Percentiles rank a stretch among this genome's conserved stretches.
Conservation (phyloP, 1,140 invertebrate species). For the Heliconius himera region DNA sequence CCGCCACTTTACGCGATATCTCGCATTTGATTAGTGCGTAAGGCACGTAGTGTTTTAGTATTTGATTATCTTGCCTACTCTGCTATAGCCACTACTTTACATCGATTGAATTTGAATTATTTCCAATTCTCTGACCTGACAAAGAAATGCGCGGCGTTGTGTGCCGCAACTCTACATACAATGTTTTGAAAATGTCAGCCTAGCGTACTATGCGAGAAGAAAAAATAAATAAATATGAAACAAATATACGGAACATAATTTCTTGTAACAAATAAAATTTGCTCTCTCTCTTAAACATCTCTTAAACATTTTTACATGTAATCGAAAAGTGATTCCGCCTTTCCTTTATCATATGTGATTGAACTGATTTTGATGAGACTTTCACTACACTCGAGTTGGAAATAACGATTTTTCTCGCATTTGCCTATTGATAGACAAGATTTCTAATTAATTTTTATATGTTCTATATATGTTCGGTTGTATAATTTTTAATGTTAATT, state of each 20-base stretch:
- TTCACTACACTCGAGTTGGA: slow-evolving; percentile 1
- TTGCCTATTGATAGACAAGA: background rate
- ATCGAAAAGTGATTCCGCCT: slow-evolving; percentile 1
- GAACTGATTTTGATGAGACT: slow-evolving; percentile 14
- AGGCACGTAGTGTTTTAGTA: no score
- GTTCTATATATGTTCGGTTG: background rate
- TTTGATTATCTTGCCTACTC: no score
- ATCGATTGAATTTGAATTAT: background rate
- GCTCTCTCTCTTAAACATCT: no score
- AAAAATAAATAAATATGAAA: background rate
- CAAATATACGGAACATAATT: background rate
- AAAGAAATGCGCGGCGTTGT: no score
- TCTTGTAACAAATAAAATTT: background rate
- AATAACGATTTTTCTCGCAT: background rate
- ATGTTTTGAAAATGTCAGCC: background rate
- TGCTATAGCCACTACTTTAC: no score
- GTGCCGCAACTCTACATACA: background rate
- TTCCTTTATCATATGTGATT: slow-evolving; percentile 12
- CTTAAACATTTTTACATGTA: background rate
- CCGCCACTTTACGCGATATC: no score
- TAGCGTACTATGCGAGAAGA: background rate
- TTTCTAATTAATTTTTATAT: background rate
- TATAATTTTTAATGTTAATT: no score
- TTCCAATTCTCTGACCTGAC: background rate
- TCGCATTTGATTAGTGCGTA: no score